These are phyloP conservation scores for Marronus borbonicus DNA, from an alignment of 2,888 invertebrate species.

Conservation along the genomic window DNA sequence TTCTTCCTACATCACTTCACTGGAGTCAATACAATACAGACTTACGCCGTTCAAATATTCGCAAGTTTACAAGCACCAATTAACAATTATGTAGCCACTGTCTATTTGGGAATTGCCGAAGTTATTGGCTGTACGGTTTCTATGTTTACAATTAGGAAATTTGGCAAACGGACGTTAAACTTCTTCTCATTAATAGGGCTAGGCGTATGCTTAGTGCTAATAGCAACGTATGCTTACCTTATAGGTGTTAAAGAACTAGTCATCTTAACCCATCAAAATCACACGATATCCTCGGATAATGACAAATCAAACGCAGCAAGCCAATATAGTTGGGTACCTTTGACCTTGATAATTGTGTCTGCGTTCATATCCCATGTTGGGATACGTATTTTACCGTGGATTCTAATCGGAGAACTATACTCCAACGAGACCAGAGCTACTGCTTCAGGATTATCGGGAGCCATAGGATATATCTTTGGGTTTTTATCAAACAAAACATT, in stretches of 20 bases:
- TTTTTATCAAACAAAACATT: conserved; percentile 85
- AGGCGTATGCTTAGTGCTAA: conserved; percentile 77
- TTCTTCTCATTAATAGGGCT: conserved; percentile 80
- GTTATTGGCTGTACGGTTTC: conserved; percentile 79
- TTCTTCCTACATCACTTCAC: conserved; percentile 85
- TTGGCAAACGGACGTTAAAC: conserved; percentile 81
- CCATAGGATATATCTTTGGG: conserved; percentile 82
- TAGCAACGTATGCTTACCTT: conserved; percentile 73
- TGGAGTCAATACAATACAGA: conserved; percentile 83
- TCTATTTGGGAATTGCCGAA: conserved; percentile 81
- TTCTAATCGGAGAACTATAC: conserved; percentile 85
- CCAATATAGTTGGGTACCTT: conserved; percentile 76
- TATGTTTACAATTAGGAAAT: conserved; percentile 79
- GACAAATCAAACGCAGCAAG: not conserved
- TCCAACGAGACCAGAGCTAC: conserved; percentile 79
- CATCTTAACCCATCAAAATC: conserved; percentile 13
- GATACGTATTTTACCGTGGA: conserved; percentile 84
- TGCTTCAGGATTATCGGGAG: conserved; percentile 82
- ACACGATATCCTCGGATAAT: not conserved
- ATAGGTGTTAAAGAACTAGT: conserved; percentile 59
- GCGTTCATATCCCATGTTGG: conserved; percentile 81
- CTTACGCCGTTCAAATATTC: conserved; percentile 84
- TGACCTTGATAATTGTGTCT: conserved; percentile 75
- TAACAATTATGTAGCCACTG: conserved; percentile 83
- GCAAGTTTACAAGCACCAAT: conserved; percentile 81